Conservation (phyloP, 2,113 vertebrate species). For the Gymnocephalus cernua region DNA sequence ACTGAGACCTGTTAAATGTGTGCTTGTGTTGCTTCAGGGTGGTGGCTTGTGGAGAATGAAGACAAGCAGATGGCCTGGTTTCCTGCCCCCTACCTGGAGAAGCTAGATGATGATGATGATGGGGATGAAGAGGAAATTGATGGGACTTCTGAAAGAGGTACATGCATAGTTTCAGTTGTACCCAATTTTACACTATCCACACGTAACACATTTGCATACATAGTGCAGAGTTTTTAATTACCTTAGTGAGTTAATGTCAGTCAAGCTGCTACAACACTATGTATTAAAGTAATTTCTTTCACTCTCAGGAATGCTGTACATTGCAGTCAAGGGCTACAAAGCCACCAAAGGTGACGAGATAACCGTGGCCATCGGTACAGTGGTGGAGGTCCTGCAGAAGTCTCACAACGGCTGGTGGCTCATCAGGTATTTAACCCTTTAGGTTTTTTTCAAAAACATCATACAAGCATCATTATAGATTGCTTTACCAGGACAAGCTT, state of each 20-base stretch:
- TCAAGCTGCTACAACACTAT: not conserved
- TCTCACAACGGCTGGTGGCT: constrained; percentile 93
- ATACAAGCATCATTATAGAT: not conserved
- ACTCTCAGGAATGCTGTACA: constrained; percentile 83
- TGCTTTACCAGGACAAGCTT: no score
- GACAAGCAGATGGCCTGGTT: constrained; percentile 92
- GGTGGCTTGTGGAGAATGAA: constrained; percentile 95
- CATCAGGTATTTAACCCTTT: constrained; percentile 66
- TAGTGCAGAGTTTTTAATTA: not conserved
- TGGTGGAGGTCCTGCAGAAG: constrained; percentile 86
- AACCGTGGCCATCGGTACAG: constrained; percentile 80
- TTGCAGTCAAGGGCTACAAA: constrained; percentile 79
- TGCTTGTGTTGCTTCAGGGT: constrained; percentile 82
- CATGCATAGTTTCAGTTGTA: not conserved
- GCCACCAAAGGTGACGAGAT: constrained; percentile 87
- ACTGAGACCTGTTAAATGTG: not conserved
- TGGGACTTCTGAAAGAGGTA: constrained; percentile 64
- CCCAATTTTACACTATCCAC: not conserved
- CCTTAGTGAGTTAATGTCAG: no score
- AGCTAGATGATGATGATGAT: constrained; percentile 51
- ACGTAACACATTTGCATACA: not conserved
- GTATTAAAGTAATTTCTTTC: not conserved
- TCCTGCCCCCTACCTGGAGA: constrained; percentile 92
- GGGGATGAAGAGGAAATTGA: constrained; percentile 43
- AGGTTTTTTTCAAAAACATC: not conserved